Percentiles rank a stretch among this genome's conserved stretches.
These are phyloP conservation scores for Bergia sp. DNA, from an alignment of 92 coral and sea anemone species.

Conservation along the genomic window DNA sequence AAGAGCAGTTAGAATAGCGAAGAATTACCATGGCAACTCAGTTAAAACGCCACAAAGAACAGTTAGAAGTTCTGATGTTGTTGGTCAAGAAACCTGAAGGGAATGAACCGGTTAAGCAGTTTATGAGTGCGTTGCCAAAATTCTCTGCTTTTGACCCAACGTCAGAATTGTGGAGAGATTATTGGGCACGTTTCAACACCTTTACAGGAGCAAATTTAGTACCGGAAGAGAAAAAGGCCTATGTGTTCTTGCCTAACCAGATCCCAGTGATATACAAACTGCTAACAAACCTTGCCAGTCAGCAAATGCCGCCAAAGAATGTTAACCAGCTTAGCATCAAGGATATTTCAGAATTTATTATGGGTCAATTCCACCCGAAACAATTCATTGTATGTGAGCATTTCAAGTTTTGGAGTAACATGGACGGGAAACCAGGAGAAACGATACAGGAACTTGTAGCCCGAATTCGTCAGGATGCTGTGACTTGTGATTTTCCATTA, in stretches of 20 bases:
- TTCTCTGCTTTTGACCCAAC: neutral
- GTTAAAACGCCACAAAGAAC: neutral
- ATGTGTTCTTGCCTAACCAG: too few relatives aligned
- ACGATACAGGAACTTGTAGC: neutral
- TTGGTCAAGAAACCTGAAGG: neutral
- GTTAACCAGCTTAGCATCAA: neutral
- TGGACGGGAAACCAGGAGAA: neutral
- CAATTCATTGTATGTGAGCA: neutral
- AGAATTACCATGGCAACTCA: neutral
- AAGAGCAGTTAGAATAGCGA: neutral
- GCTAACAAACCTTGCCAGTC: neutral
- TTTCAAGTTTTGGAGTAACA: neutral
- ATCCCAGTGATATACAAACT: neutral
- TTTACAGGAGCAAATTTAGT: too few relatives aligned
- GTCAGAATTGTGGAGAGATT: too few relatives aligned
- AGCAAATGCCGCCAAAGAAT: neutral
- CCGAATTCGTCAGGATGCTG: neutral
- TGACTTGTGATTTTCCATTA: slow-evolving; percentile 20
- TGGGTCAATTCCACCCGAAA: neutral
- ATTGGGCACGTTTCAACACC: too few relatives aligned
- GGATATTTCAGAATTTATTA: neutral
- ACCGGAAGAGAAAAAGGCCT: too few relatives aligned
- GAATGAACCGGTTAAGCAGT: neutral
- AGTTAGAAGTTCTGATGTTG: too few relatives aligned
- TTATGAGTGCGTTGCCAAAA: neutral